phyloP scores from a whole-genome alignment of 2,113 vertebrate genomes.

The Cairina moschata region DNA sequence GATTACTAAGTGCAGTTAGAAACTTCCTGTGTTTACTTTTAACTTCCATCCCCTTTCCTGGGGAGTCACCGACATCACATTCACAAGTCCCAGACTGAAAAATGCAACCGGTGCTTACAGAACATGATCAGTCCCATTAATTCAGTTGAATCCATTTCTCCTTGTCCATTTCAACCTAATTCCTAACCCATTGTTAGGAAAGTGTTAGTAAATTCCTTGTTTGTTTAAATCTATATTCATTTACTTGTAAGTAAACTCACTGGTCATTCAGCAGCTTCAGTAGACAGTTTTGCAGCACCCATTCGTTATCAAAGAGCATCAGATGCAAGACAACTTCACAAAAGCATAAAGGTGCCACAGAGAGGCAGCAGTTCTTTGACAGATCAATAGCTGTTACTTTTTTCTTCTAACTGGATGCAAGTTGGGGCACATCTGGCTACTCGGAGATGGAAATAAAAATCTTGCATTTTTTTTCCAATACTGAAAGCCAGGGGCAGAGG shows the following conservation, averaged over 20 bases:
- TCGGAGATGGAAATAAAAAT: neutral
- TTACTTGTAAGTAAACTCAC: neutral
- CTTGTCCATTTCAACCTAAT: neutral
- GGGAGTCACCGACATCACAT: neutral
- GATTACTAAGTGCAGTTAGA: neutral
- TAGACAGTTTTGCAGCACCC: neutral
- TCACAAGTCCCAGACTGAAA: neutral
- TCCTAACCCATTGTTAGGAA: neutral
- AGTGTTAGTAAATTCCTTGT: neutral
- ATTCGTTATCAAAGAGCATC: neutral
- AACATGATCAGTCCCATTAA: fast-evolving
- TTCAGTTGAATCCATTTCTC: neutral
- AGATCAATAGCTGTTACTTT: neutral
- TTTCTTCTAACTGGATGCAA: neutral
- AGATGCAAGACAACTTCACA: neutral
- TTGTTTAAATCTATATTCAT: neutral
- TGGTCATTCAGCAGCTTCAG: neutral
- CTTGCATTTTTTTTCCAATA: neutral
- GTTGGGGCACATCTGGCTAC: neutral
- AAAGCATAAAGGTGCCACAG: neutral
- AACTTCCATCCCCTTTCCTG: fast-evolving
- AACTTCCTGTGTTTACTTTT: neutral
- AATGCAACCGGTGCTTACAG: neutral
- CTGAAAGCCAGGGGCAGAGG: neutral
- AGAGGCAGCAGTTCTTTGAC: neutral